Evolutionary conservation across 2,888 invertebrate species (phyloP), one percentile per base, ranked within the genome.

Genomic region (Onchidella celtica): DNA sequence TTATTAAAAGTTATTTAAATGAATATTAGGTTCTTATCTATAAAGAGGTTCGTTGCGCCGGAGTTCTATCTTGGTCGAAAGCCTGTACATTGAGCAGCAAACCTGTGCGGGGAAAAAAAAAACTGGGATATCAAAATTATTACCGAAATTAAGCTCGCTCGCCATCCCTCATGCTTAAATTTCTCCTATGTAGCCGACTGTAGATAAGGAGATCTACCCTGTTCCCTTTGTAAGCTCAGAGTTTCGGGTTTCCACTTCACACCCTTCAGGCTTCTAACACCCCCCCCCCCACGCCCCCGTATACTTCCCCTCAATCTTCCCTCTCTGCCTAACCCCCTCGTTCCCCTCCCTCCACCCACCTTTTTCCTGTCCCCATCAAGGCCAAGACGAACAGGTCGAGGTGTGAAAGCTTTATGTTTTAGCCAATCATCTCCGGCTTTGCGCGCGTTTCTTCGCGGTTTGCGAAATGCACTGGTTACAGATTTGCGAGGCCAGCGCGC

Each of bases 381-480:
- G 63, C 75, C 63, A n/a, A 75, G 61, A 65, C 47, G 47, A 65
- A 47, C 47, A 47, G 72, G 40, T 11, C 63, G 55, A 75, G 75
- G 79, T 74, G 83, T 75, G 70, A 83, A 83, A 63, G 47, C 34
- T 36, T 75, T 69, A 69, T 40, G n/a, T 65, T 57, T 69, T 47
- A 34, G 4, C 65, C 73, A 61, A 63, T 73, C 38, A 24, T 40
- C 24, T 36, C 0, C 40, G 57, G 57, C 32, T 47, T 66, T 38
- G 55, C 40, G 68, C 69, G 6, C 59, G 59, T 75, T 69, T 70
- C 63, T 70, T 61, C 47, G 66, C 69, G 70, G 59, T 74, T 47
- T 27, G 61, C 34, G 66, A 47, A 29, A 27, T 63, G 79, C 63
- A 66, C 29, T 27, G 57, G n/a, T 27, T 61, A 24, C 38, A 63